These are phyloP conservation scores for Drosophila macrospina DNA, from an alignment of 2,888 invertebrate species.

Conservation along the genomic window DNA sequence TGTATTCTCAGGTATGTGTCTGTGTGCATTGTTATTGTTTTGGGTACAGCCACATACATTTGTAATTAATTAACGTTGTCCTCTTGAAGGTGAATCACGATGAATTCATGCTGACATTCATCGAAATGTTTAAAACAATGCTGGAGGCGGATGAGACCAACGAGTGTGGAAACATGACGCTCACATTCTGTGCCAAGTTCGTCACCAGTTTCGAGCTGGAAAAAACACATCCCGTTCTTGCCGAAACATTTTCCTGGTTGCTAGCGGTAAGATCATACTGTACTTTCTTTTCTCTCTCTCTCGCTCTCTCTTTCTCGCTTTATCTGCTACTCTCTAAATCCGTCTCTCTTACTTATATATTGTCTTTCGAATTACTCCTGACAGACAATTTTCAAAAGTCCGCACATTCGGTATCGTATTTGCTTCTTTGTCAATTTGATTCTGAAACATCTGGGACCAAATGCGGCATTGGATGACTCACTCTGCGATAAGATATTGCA, in stretches of 20 bases:
- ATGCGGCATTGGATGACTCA: conserved; percentile 91
- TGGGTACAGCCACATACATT: neutral
- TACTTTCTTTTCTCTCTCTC: conserved; percentile 7
- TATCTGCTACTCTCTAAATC: no score
- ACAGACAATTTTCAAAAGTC: conserved; percentile 86
- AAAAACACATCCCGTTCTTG: conserved; percentile 79
- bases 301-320: neutral
- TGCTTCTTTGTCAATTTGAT: conserved; percentile 92
- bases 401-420: conserved; percentile 89
- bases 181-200: conserved; percentile 91
- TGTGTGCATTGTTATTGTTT: neutral
- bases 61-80: neutral
- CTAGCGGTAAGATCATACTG: conserved; percentile 65
- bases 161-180: conserved; percentile 88
- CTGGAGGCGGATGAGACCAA: conserved; percentile 89
- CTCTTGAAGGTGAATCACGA: conserved; percentile 86
- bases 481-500: conserved; percentile 90
- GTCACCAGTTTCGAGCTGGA: conserved; percentile 88
- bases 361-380: neutral
- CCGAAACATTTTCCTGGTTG: conserved; percentile 80
- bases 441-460: conserved; percentile 90
- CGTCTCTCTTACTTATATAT: conserved; percentile 3
- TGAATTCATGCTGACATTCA: conserved; percentile 88
- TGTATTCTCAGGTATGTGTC: conserved; percentile 87
- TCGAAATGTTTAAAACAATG: conserved; percentile 88